phyloP scores from a whole-genome alignment of 2,113 vertebrate genomes.

The Gnathochromis pfefferi region DNA sequence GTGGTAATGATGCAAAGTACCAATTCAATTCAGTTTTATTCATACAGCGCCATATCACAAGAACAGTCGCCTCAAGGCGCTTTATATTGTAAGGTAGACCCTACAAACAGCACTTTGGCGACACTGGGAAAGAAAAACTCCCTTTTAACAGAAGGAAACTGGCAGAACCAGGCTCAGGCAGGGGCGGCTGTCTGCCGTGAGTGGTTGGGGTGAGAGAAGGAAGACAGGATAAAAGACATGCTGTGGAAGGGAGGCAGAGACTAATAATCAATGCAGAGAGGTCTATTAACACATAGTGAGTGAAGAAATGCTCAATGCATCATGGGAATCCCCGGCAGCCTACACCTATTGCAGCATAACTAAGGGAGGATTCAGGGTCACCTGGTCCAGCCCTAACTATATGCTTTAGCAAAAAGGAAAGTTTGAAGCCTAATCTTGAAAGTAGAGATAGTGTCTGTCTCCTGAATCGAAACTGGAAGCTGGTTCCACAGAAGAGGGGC shows the following conservation, averaged over 20 bases:
- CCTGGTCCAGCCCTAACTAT: too few relatives aligned
- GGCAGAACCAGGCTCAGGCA: background rate
- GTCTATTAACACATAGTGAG: too few relatives aligned
- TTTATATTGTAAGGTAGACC: background rate
- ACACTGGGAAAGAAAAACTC: background rate
- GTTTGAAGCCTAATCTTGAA: rapidly evolving
- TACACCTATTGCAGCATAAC: too few relatives aligned
- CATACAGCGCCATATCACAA: background rate
- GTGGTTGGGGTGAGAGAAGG: rapidly evolving
- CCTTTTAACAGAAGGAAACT: background rate
- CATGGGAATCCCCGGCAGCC: rapidly evolving
- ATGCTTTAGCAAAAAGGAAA: too few relatives aligned
- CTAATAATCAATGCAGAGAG: background rate
- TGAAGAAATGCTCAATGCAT: too few relatives aligned
- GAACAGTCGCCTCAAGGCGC: rapidly evolving
- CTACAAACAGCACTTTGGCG: background rate
- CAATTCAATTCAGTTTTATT: background rate
- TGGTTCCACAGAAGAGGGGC: background rate
- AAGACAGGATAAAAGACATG: background rate
- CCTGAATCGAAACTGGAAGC: rapidly evolving
- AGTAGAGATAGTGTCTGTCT: too few relatives aligned
- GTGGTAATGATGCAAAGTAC: background rate
- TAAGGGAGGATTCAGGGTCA: rapidly evolving
- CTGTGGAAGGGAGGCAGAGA: rapidly evolving
- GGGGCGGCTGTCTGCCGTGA: background rate